A percentile compares a stretch with the other conserved stretches of the same genome.
Evolutionary conservation across 2,888 invertebrate species (phyloP).

Genomic region (Hanleya hanleyi): DNA sequence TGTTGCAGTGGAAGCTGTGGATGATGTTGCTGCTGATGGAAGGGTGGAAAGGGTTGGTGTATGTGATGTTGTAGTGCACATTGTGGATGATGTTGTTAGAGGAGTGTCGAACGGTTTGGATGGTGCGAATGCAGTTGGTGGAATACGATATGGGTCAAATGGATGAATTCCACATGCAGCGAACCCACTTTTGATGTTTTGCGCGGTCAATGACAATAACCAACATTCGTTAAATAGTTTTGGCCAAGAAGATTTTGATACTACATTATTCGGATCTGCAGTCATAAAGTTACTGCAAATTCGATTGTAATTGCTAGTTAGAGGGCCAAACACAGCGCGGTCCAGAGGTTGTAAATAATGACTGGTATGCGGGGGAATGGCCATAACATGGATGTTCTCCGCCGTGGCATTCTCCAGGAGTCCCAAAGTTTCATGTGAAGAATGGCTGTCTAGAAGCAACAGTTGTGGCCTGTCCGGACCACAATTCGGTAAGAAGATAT

Average conservation of each 20-base stretch:
- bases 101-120: too few species aligned
- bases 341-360: conserved; percentile 22
- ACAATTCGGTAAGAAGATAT: conserved; percentile 42
- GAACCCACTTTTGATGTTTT: not conserved
- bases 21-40: too few species aligned
- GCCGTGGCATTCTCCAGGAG: conserved; percentile 36
- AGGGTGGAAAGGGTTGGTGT: too few species aligned
- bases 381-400: conserved; percentile 21
- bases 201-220: not conserved
- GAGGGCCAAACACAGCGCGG: conserved; percentile 16
- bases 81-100: too few species aligned
- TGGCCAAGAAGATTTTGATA: not conserved
- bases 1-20: too few species aligned
- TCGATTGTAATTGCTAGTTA: conserved; percentile 12
- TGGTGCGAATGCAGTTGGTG: too few species aligned
- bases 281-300: conserved; percentile 15
- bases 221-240: not conserved
- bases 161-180: too few species aligned
- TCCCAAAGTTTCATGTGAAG: conserved; percentile 39
- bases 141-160: too few species aligned
- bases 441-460: conserved; percentile 44
- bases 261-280: not conserved
- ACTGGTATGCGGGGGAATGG: conserved; percentile 26
- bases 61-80: too few species aligned
- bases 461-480: conserved; percentile 46